Conservation (phyloP, 1,140 invertebrate genomes). For the Chlorops oryzae region DNA sequence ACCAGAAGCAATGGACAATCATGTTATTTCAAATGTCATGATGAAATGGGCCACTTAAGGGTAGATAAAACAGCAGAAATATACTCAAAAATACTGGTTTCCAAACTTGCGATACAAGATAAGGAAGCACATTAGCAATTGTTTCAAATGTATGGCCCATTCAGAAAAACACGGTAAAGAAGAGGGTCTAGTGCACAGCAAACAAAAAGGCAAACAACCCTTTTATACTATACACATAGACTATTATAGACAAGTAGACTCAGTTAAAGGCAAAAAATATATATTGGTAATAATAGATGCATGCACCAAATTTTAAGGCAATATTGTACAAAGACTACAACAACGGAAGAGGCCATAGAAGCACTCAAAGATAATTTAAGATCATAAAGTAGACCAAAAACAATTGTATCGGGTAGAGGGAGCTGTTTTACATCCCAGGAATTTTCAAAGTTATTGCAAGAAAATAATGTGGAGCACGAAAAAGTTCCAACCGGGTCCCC, state of each 20-base stretch:
- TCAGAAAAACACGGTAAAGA: constrained; percentile 18
- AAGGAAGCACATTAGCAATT: constrained; percentile 19
- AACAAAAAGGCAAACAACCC: constrained; percentile 28
- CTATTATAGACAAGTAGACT: constrained; percentile 1
- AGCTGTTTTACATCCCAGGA: constrained; percentile 21
- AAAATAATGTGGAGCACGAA: too few species aligned
- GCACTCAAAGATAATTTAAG: constrained; percentile 8
- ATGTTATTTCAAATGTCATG: not conserved
- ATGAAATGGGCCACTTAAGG: not conserved
- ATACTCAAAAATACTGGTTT: not conserved
- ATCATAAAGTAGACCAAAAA: constrained; percentile 14
- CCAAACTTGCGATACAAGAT: constrained; percentile 9
- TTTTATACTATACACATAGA: constrained; percentile 27
- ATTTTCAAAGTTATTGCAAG: too few species aligned
- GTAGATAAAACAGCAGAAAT: not conserved
- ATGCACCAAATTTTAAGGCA: too few species aligned
- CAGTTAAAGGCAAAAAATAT: constrained; percentile 37
- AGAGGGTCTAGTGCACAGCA: constrained; percentile 23
- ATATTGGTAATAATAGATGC: constrained; percentile 46
- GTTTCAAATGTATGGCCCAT: constrained; percentile 23
- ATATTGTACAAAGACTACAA: not conserved
- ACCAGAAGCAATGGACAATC: not conserved
- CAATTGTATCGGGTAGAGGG: constrained; percentile 26
- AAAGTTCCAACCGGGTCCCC: too few species aligned
- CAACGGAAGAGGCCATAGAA: not conserved